These are phyloP conservation scores for Xiphophorus birchmanni DNA, from an alignment of 2,797 vertebrate species.

Conservation along the genomic window DNA sequence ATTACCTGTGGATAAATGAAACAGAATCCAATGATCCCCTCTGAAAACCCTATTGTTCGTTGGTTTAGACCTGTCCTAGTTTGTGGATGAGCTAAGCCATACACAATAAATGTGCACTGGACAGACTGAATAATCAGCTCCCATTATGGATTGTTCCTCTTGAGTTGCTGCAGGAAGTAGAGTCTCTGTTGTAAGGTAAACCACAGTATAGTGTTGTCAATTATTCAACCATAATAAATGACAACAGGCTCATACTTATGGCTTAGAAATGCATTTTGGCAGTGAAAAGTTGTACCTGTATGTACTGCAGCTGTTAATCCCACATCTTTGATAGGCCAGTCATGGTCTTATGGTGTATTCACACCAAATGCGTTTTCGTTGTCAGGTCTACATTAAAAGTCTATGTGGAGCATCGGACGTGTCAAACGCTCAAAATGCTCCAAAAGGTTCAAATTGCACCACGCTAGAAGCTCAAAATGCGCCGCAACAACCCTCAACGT, in stretches of 20 bases:
- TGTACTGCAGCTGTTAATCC: not conserved
- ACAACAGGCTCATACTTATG: no score
- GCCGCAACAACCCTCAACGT: no score
- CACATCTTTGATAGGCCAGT: not conserved
- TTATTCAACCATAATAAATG: not conserved
- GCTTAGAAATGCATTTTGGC: not conserved
- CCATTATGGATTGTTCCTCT: not conserved
- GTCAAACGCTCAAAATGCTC: no score
- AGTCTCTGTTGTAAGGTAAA: not conserved
- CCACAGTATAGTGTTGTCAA: not conserved
- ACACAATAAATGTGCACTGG: not conserved
- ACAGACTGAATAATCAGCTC: not conserved
- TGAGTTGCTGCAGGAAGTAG: not conserved
- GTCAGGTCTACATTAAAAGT: no score
- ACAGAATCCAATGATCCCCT: not conserved
- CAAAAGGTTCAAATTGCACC: no score
- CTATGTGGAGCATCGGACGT: no score
- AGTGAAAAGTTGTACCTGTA: not conserved
- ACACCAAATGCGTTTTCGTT: no score
- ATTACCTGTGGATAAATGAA: constrained; percentile 79
- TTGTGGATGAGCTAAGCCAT: not conserved
- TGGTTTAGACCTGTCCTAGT: not conserved
- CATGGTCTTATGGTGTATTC: not conserved
- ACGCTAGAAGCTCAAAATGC: no score
- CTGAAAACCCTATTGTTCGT: not conserved